Evolutionary conservation across 2,888 invertebrate species (phyloP).

Genomic region (Diaprepes abbreviatus): DNA sequence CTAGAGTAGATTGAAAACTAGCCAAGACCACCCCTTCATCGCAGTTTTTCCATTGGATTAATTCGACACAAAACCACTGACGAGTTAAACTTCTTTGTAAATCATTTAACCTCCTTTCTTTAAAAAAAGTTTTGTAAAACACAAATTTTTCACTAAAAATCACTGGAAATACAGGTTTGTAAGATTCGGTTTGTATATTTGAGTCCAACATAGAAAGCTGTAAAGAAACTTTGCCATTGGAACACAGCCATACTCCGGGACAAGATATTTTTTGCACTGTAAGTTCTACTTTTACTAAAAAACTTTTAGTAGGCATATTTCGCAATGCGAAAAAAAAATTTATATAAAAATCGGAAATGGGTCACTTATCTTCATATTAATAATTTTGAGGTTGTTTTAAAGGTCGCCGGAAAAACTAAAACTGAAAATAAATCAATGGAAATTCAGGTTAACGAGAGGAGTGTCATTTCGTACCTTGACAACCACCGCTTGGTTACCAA

Average conservation of each 20-base stretch:
- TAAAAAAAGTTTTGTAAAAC: conserved; percentile 74
- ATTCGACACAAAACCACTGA: conserved; percentile 75
- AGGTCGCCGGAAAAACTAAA: background rate
- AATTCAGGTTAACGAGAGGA: conserved; percentile 34
- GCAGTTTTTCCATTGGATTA: conserved; percentile 75
- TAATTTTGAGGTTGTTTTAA: background rate
- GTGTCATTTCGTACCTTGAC: conserved; percentile 46
- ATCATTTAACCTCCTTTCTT: conserved; percentile 66
- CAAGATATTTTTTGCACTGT: conserved; percentile 80
- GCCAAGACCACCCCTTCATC: conserved; percentile 71
- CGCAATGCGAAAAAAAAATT: background rate
- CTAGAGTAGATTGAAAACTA: conserved; percentile 75
- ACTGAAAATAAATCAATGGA: conserved; percentile 34
- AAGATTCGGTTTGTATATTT: conserved; percentile 76
- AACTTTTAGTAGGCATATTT: conserved; percentile 67
- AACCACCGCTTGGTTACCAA: conserved; percentile 10
- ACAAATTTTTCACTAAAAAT: conserved; percentile 79
- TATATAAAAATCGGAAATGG: background rate
- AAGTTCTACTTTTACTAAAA: conserved; percentile 73
- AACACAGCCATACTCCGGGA: conserved; percentile 89
- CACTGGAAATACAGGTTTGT: conserved; percentile 80
- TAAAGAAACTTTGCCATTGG: conserved; percentile 82
- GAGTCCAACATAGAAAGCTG: conserved; percentile 79
- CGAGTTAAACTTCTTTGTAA: conserved; percentile 70
- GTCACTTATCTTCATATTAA: conserved; percentile 4